phyloP scores from a whole-genome alignment of 2,797 vertebrate species.

The Esox masquinongy region DNA sequence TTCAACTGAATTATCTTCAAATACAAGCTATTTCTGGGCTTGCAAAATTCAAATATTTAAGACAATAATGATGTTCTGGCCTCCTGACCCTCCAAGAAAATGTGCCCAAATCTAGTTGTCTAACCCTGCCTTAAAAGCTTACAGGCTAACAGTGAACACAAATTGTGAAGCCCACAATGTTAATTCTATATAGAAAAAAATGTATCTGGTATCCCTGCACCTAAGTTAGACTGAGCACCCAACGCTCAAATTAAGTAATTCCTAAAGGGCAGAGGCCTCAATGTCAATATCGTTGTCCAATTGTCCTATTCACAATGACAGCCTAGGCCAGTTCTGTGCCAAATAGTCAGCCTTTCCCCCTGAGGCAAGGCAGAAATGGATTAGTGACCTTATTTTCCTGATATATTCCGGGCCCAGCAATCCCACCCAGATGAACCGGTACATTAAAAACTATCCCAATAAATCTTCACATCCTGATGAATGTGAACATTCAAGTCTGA shows the following conservation, averaged over 20 bases:
- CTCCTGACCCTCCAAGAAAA: too few species aligned
- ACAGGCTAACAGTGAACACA: background rate
- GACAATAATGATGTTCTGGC: too few species aligned
- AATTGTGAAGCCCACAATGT: background rate
- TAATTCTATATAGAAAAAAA: background rate
- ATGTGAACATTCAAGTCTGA: too few species aligned
- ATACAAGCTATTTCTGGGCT: too few species aligned
- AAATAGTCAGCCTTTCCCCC: background rate
- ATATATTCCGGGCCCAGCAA: background rate
- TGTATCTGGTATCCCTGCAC: background rate
- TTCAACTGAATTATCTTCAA: too few species aligned
- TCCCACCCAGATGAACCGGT: background rate
- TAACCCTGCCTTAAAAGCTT: background rate
- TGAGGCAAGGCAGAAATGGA: background rate
- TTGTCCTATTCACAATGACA: background rate
- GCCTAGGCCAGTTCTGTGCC: background rate
- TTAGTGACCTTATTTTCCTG: background rate
- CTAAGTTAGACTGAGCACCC: background rate
- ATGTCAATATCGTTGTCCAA: background rate
- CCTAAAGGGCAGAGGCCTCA: too few species aligned
- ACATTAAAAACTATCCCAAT: background rate
- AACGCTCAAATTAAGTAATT: background rate
- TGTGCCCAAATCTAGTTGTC: too few species aligned
- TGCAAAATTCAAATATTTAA: too few species aligned
- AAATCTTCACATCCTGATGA: too few species aligned